Conservation (phyloP, 2,797 vertebrate genomes). For the Eulemur mongoz region DNA sequence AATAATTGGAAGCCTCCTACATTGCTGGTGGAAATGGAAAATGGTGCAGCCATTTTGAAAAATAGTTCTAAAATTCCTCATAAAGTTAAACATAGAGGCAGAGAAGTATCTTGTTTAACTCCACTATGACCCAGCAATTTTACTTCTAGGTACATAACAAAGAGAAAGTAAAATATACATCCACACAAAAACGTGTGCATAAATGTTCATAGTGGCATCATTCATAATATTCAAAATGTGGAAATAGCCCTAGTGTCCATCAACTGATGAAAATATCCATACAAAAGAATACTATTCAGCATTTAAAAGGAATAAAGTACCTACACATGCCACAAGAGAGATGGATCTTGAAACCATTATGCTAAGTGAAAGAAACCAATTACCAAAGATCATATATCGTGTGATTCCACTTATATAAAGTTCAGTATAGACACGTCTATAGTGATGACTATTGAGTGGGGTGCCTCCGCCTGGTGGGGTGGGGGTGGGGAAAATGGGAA, state of each 20-base stretch:
- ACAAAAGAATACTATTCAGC: background rate
- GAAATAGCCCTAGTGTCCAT: background rate
- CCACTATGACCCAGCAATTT: background rate
- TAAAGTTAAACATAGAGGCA: background rate
- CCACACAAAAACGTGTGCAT: background rate
- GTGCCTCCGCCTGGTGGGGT: background rate
- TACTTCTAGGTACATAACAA: background rate
- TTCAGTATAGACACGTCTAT: background rate
- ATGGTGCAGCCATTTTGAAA: background rate
- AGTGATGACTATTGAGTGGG: background rate
- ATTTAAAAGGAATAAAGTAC: background rate
- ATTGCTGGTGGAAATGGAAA: background rate
- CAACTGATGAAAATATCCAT: background rate
- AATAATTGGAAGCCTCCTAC: background rate
- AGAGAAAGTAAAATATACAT: background rate
- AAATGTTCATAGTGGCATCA: background rate
- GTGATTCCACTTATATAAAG: background rate
- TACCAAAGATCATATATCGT: background rate
- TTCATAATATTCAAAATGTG: background rate
- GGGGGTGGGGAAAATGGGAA: rapidly evolving
- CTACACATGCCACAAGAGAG: background rate
- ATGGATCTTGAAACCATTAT: background rate
- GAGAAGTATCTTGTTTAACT: background rate
- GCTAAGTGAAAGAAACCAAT: background rate
- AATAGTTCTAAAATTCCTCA: background rate